Evolutionary conservation across 2,797 vertebrate genomes (phyloP).

Genomic region (Acestrorhynchus altus): DNA sequence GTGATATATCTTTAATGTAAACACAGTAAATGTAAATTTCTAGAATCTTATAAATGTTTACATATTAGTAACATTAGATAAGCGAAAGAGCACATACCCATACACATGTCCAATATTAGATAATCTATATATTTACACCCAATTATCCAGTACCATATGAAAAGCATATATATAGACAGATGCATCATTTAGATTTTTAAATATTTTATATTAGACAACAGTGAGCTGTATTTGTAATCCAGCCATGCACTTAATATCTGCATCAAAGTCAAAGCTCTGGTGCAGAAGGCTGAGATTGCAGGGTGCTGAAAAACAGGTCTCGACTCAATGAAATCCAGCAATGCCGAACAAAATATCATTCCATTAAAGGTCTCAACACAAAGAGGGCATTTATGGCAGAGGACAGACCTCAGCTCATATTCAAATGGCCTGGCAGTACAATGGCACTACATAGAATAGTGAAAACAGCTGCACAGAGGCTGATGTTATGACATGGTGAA

Average conservation of each 20-base stretch:
- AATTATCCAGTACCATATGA: too few relatives aligned
- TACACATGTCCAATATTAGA: too few relatives aligned
- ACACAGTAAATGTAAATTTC: too few relatives aligned
- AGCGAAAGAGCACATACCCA: too few relatives aligned
- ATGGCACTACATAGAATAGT: constrained; percentile 36
- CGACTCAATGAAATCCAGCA: constrained; percentile 45
- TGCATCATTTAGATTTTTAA: too few relatives aligned
- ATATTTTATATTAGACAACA: not conserved
- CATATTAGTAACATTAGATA: too few relatives aligned
- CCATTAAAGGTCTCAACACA: constrained; percentile 50
- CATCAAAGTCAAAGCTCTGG: constrained; percentile 21
- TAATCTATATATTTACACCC: too few relatives aligned
- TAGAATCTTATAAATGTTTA: too few relatives aligned
- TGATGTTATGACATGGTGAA: constrained; percentile 40
- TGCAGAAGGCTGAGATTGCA: constrained; percentile 45
- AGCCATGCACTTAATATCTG: constrained; percentile 12
- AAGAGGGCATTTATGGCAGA: constrained; percentile 45
- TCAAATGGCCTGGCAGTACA: constrained; percentile 38
- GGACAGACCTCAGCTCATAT: constrained; percentile 37
- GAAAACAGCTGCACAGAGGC: constrained; percentile 38
- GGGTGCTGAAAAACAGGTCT: constrained; percentile 50
- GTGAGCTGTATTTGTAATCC: not conserved
- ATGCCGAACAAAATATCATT: constrained; percentile 53
- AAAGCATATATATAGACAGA: too few relatives aligned
- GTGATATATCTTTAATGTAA: too few relatives aligned